Evolutionary conservation across 2,797 vertebrate species (phyloP).

Genomic region (Sebastes cheni): DNA sequence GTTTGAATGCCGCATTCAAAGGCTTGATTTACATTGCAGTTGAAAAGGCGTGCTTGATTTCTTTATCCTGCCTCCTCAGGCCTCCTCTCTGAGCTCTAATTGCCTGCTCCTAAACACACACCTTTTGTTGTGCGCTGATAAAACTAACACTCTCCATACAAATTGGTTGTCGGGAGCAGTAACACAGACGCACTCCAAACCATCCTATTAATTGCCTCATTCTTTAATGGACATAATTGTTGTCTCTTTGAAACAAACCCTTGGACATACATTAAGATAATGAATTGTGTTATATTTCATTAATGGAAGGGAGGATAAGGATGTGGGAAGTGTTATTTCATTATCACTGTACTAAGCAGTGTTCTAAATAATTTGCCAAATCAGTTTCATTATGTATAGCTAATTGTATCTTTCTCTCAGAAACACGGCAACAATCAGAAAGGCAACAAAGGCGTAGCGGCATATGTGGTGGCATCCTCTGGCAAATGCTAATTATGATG

Average conservation of each 20-base stretch:
- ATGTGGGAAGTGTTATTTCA: constrained; percentile 45
- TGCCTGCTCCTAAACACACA: constrained; percentile 51
- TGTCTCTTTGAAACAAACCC: constrained; percentile 45
- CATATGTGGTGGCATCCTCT: constrained; percentile 3
- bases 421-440: constrained; percentile 28
- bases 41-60: constrained; percentile 49
- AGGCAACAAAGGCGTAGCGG: not conserved
- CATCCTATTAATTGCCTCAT: constrained; percentile 45
- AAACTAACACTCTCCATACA: constrained; percentile 34
- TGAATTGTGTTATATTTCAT: constrained; percentile 53
- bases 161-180: constrained; percentile 33
- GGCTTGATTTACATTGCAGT: constrained; percentile 55
- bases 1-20: constrained; percentile 53
- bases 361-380: constrained; percentile 51
- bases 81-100: constrained; percentile 55
- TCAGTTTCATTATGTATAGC: constrained; percentile 49
- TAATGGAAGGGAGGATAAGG: constrained; percentile 31
- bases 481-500: constrained; percentile 49
- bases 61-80: constrained; percentile 43
- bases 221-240: constrained; percentile 58
- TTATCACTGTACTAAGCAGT: constrained; percentile 50
- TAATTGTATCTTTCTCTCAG: constrained; percentile 48
- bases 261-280: constrained; percentile 53
- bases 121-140: constrained; percentile 54
- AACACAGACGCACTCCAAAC: constrained; percentile 26